Conservation (phyloP, 2,113 vertebrate genomes). For the Melanotaenia duboulayi region DNA sequence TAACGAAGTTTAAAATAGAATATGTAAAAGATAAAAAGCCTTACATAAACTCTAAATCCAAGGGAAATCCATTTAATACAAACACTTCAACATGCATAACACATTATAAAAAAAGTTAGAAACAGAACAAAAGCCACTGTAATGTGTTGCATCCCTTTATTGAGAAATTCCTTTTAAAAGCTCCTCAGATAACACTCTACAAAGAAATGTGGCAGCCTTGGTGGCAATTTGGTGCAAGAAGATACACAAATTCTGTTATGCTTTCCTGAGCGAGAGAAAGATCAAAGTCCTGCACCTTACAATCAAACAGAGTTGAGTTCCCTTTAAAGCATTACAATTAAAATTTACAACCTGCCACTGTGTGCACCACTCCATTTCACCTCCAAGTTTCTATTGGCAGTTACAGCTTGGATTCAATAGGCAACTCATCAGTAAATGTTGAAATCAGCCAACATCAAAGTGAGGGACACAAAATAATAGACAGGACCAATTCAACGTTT, state of each 20-base stretch:
- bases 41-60: background rate
- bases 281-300: slow-evolving; percentile 6
- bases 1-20: too few relatives aligned
- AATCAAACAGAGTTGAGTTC: slow-evolving; percentile 15
- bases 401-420: slow-evolving; percentile 19
- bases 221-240: slow-evolving; percentile 13
- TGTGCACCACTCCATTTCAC: background rate
- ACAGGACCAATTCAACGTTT: background rate
- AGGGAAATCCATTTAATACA: background rate
- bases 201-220: slow-evolving; percentile 10
- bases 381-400: slow-evolving; percentile 21
- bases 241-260: slow-evolving; percentile 3
- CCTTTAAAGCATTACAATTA: slow-evolving; percentile 26
- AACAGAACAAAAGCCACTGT: slow-evolving; percentile 7
- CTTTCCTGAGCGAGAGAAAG: slow-evolving; percentile 60
- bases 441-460: background rate
- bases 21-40: too few relatives aligned
- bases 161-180: slow-evolving; percentile 30
- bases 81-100: background rate
- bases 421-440: slow-evolving; percentile 1
- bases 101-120: background rate
- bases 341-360: background rate
- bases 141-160: slow-evolving; percentile 39
- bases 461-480: background rate
- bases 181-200: background rate